phyloP scores from a whole-genome alignment of 2,797 vertebrate genomes.

The Xyrichtys novacula region DNA sequence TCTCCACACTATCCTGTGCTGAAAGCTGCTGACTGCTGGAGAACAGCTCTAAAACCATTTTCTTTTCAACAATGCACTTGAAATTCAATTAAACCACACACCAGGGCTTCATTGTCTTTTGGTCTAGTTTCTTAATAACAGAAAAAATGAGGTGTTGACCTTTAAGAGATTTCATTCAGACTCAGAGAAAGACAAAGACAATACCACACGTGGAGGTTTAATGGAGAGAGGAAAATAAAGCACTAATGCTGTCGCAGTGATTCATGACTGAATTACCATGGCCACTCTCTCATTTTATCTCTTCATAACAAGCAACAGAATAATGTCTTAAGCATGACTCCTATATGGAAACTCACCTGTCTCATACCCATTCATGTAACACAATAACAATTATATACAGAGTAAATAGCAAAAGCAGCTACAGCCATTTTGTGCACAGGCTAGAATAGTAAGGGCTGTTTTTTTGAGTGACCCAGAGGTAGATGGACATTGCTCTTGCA shows the following conservation, averaged over 20 bases:
- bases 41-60: conserved; percentile 41
- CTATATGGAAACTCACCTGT: conserved; percentile 14
- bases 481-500: conserved; percentile 17
- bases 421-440: conserved; percentile 11
- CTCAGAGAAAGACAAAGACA: conserved; percentile 48
- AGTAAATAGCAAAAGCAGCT: conserved; percentile 4
- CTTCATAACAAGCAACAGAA: too few species aligned
- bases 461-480: conserved; percentile 9
- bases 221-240: conserved; percentile 12
- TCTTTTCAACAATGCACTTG: conserved; percentile 50
- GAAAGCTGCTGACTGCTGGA: conserved; percentile 48
- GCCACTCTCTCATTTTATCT: neutral
- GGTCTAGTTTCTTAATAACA: conserved; percentile 25
- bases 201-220: conserved; percentile 12
- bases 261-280: conserved; percentile 10
- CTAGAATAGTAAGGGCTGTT: conserved; percentile 1
- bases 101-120: conserved; percentile 42
- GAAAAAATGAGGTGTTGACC: conserved; percentile 17
- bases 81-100: conserved; percentile 60
- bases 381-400: conserved; percentile 51
- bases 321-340: conserved; percentile 17
- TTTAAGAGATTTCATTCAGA: conserved; percentile 36
- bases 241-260: conserved; percentile 9
- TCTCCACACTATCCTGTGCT: conserved; percentile 10
- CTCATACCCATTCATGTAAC: conserved; percentile 45